A percentile compares a stretch with the other conserved stretches of the same genome.
phyloP scores from a whole-genome alignment of 2,888 invertebrate species.

The Pyrgus malvae region DNA sequence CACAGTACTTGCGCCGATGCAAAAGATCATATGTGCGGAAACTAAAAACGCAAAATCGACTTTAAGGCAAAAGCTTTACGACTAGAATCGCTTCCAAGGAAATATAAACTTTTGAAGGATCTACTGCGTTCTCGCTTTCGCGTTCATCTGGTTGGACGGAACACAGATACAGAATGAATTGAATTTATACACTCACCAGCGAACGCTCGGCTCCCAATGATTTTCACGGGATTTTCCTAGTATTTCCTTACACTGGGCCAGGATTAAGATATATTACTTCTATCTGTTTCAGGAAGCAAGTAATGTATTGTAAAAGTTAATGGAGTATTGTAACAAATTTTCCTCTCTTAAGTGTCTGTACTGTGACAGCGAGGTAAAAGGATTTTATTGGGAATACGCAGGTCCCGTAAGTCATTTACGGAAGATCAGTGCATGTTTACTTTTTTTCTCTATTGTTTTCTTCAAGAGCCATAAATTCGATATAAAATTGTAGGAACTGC shows the following conservation, averaged over 20 bases:
- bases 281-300: conserved; percentile 13
- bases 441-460: background rate
- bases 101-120: conserved; percentile 65
- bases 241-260: conserved; percentile 35
- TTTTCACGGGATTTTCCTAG: conserved; percentile 45
- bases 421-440: conserved; percentile 10
- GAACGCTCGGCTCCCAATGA: conserved; percentile 46
- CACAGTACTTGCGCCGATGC: conserved; percentile 45
- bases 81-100: conserved; percentile 33
- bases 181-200: conserved; percentile 65
- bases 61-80: conserved; percentile 18
- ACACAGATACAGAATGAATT: conserved; percentile 75
- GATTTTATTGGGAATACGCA: conserved; percentile 14
- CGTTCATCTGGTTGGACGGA: conserved; percentile 71
- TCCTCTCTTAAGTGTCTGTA: background rate
- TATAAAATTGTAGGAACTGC: background rate
- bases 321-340: conserved; percentile 7
- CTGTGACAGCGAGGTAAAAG: background rate
- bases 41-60: conserved; percentile 35
- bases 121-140: conserved; percentile 59
- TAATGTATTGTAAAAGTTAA: conserved; percentile 20
- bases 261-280: conserved; percentile 19
- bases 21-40: conserved; percentile 46
- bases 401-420: background rate
- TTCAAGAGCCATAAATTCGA: background rate